Percentiles rank a stretch among this genome's conserved stretches.
These are phyloP conservation scores for Perognathus longimembris DNA, from an alignment of 2,113 vertebrate species.

Conservation along the genomic window DNA sequence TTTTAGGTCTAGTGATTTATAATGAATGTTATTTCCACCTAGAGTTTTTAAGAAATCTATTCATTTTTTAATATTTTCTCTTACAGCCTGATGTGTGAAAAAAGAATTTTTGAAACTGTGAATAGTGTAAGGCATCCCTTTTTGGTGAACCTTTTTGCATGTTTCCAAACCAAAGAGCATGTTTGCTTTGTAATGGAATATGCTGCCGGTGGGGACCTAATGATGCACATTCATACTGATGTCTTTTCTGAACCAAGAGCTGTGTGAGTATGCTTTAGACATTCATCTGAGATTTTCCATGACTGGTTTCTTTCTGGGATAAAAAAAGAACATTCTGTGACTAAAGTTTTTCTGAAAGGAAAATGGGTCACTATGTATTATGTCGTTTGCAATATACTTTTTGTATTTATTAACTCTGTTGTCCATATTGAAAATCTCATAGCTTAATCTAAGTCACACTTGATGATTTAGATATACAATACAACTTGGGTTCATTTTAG, in stretches of 20 bases:
- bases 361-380: constrained; percentile 4
- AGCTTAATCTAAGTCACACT: constrained; percentile 42
- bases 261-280: constrained; percentile 91
- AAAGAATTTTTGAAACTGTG: constrained; percentile 99
- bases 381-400: not conserved
- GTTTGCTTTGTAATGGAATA: constrained; percentile 99
- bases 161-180: constrained; percentile 99
- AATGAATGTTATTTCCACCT: constrained; percentile 27
- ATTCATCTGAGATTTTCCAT: not conserved
- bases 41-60: not conserved
- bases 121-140: constrained; percentile 99
- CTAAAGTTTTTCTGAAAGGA: not conserved
- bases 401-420: constrained; percentile 1
- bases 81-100: constrained; percentile 98
- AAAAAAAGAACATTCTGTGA: constrained; percentile 18
- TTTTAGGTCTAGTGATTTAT: constrained; percentile 44
- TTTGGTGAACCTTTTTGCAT: constrained; percentile 99
- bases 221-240: constrained; percentile 99
- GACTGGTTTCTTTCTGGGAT: not conserved
- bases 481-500: constrained; percentile 6
- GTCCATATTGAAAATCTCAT: constrained; percentile 44
- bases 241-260: constrained; percentile 98
- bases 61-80: constrained; percentile 72
- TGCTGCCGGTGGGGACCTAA: constrained; percentile 98
- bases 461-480: constrained; percentile 13